Base-by-base conservation (phyloP, 2,797 vertebrate genomes). In the Scarus forsteni region DNA sequence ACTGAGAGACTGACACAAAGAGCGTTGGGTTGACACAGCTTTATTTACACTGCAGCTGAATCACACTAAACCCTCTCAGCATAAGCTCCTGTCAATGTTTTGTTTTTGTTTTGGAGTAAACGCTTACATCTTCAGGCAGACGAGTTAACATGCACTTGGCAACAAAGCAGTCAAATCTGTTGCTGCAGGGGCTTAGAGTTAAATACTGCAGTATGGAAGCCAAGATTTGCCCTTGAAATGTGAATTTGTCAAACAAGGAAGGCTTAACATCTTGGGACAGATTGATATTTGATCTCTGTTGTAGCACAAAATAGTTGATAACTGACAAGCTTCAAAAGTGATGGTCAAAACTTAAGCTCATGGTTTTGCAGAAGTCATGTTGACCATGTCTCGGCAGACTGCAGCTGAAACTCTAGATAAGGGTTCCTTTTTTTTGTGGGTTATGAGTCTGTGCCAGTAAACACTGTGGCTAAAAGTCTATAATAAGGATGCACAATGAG, bases 41-140 rank as follows among this genome's bases (percentile, higher is more conserved):
- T 76, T 72, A 70, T 75, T 81, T 70, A 51, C 36, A 60, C 46
- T 54, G 40, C 35, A 79, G 48, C 62, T 51, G 53, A 78, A 80
- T 73, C 54, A 19, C 72, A 18, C 53, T 53, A 66, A 43, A 9
- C 43, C 36, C 15, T 14, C 42, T 44, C 18, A 50, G 40, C 50
- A 54, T 14, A 19, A 62, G 63, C 70, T 56, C 5, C 49, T 50
- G 58, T 75, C 73, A 73, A 7, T 58, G 60, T 62, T 68, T 72
- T 69, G 43, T 5, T 74, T 60, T 69, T 60, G 19, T 75, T 71
- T 60, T 49, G 19, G 36, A 43, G 52, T 73, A 75, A 63, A 72
- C 63, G 11, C 35, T 73, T 64, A 34, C 27, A 65, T 70, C 52
- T 50, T 42, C 50, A 62, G 54, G 51, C 60, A 34, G n/a, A 52